These are phyloP conservation scores for Hypotaenidia okinawae DNA, from an alignment of 2,797 vertebrate genomes.

Conservation along the genomic window DNA sequence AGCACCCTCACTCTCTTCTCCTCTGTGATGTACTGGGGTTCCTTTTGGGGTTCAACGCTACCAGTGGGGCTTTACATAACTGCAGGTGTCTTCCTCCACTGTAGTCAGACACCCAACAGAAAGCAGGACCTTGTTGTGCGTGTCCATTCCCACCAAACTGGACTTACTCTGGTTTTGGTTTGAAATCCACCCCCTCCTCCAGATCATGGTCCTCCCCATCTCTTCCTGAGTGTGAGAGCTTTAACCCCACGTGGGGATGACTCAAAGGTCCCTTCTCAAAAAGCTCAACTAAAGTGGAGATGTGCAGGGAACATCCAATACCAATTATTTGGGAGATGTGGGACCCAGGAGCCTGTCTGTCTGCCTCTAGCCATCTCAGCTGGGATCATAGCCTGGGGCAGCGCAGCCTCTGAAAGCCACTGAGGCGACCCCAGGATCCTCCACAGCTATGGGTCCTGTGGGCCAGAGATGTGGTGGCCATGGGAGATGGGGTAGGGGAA, in stretches of 20 bases:
- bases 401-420: background rate
- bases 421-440: background rate
- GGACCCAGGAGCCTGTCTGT: too few species aligned
- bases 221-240: background rate
- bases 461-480: background rate
- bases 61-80: background rate
- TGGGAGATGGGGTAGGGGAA: background rate
- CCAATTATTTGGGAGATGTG: background rate
- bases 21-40: background rate
- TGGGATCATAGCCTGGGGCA: background rate
- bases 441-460: background rate
- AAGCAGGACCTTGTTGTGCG: background rate
- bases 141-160: background rate
- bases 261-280: background rate
- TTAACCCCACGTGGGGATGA: fast-evolving
- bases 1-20: background rate
- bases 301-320: background rate
- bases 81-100: background rate
- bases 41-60: background rate
- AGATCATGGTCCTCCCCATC: background rate
- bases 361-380: background rate
- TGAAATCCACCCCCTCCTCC: background rate
- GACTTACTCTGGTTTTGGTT: background rate
- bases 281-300: background rate
- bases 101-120: background rate